Evolutionary conservation across 2,888 invertebrate species (phyloP), one percentile per base, ranked within the genome.

Genomic region (Auanema sp.): DNA sequence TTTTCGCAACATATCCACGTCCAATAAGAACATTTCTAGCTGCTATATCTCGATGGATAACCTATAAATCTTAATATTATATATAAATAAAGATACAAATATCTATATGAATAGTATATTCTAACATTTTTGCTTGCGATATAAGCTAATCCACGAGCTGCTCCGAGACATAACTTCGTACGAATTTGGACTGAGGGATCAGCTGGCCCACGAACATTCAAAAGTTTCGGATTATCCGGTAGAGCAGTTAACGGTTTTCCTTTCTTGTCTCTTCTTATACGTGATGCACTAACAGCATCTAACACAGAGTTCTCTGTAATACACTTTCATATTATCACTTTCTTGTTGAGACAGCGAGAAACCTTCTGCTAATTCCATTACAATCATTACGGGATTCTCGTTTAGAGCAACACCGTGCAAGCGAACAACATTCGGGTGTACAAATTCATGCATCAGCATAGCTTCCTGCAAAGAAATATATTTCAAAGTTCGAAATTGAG

Each of bases 41-140:
- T 2, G 63, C 63, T 11, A 63, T n/a, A 25, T 62, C 62, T 12
- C 57, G 57, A 57, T 62, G 62, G 4, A 62, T 52, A 16, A 63
- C 57, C 61, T 61, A 23, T 21, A 52, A 52, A 14, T 23, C 14
- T 14, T 16, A 23, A 52, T 16, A 23, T 14, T 52, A 16, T 16
- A 23, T 21, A 52, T 21, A 24, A 52, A 23, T 33, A 33, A 33
- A 33, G 33, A 53, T 12, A 52, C 23, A 33, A 25, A 40, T 40
- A 21, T 18, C 33, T 24, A 33, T 33, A 33, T 14, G 25, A 21
- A 55, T 18, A n/a, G 41, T n/a, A 40, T 18, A n/a, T n/a, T 14
- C 55, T 14, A n/a, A 58, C 58, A 8, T 47, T n/a, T 24, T 58
- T 58, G 58, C 14, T 14, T 11, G 47, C 49, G 40, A 63, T 24